These are phyloP conservation scores for Diplogasteroides magnus DNA, from an alignment of 1,140 invertebrate species.

Conservation along the genomic window DNA sequence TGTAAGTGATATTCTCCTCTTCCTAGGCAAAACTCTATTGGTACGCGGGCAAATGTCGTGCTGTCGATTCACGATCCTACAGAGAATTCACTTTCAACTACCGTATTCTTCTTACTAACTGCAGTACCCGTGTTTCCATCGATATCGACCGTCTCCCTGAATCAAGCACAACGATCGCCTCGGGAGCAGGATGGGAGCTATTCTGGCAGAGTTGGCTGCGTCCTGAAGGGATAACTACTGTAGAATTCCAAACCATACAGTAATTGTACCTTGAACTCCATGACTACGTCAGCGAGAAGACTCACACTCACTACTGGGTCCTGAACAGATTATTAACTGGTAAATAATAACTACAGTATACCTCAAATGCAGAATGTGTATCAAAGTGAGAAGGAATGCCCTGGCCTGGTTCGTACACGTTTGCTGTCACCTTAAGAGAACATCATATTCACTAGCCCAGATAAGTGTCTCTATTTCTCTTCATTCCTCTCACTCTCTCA, in stretches of 20 bases:
- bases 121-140: conserved; percentile 58
- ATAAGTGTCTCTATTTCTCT: neutral
- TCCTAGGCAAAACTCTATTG: conserved; percentile 59
- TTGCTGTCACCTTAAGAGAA: conserved; percentile 69
- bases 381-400: conserved; percentile 90
- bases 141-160: conserved; percentile 70
- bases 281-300: conserved; percentile 22
- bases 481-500: neutral
- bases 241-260: neutral
- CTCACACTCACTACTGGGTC: neutral
- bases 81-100: neutral
- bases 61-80: conserved; percentile 72
- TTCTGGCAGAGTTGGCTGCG: conserved; percentile 23
- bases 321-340: neutral
- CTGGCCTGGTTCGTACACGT: conserved; percentile 83
- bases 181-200: conserved; percentile 65
- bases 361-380: conserved; percentile 83
- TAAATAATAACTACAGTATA: too few relatives aligned
- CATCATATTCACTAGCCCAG: neutral
- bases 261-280: conserved; percentile 22
- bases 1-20: conserved; percentile 74
- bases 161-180: conserved; percentile 75
- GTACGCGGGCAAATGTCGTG: conserved; percentile 68
- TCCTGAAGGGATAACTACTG: neutral
- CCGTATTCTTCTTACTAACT: neutral